Base-by-base conservation (phyloP, 2,797 vertebrate species). In the Petrocephalus schoutedeni region DNA sequence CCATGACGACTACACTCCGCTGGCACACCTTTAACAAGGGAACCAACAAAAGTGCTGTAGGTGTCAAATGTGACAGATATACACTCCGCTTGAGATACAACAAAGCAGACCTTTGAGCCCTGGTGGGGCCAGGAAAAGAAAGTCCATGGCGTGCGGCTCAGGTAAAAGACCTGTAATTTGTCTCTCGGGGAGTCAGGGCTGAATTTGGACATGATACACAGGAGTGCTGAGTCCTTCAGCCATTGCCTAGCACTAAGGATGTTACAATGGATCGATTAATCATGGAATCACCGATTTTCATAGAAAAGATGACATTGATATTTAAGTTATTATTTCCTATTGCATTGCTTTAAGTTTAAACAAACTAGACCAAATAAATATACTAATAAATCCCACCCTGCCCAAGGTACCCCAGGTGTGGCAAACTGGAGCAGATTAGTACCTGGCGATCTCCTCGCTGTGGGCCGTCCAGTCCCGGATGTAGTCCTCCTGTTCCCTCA, bases 381-480 rank as follows among this genome's bases (percentile, higher is more conserved):
- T 14, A 14, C 28, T 32, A 36, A 10, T 32, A 10, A 45, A 16
- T n/a, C 16, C 36, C 71, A 45, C 19, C 16, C 71, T 23, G 19
- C 80, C 19, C 9, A 21, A 2, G 80, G 4, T 3, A 3, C 19
- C 74, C 51, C 28, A 21, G 19, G 36, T 41, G 14, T 89, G 4
- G 36, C 32, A 64, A 12, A 45, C 85, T 0, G 57, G 91, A 57
- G 49, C 82, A 90, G 91, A 93, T 95, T 57, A 91, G 87, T 96
- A 99, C 98, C 98, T 99, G 94, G 98, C 98, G 89, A 99, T 99
- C 94, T 99, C 98, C 93, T 99, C 98, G 67, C 98, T 97, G 94
- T 99, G 98, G 57, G 98, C 97, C 1, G 98, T 99, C 98, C 98
- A 99, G 89, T 99, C 98, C 32, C 97, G 95, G 92, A 99, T 99